phyloP scores from a whole-genome alignment of 2,888 invertebrate genomes.

The Perithous albicinctus region DNA sequence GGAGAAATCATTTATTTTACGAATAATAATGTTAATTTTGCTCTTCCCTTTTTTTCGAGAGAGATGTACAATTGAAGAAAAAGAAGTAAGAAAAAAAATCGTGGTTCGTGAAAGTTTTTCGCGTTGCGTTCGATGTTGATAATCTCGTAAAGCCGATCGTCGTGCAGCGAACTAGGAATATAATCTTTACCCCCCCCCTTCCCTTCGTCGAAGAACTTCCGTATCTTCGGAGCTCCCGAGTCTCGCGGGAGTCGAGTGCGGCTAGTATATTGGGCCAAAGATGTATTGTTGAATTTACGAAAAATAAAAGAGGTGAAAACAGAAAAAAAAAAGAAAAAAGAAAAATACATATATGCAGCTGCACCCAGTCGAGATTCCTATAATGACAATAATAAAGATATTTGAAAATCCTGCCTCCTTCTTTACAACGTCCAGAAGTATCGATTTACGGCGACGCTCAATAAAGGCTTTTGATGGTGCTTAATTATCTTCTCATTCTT shows the following conservation, averaged over 20 bases:
- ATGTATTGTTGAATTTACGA: slow-evolving; percentile 76
- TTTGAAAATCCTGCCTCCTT: slow-evolving; percentile 79
- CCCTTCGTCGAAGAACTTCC: slow-evolving; percentile 22
- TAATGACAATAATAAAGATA: slow-evolving; percentile 79
- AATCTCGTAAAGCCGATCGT: neutral
- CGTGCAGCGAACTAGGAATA: slow-evolving; percentile 4
- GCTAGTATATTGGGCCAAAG: slow-evolving; percentile 76
- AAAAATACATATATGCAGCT: slow-evolving; percentile 69
- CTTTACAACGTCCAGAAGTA: slow-evolving; percentile 74
- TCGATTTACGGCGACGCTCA: slow-evolving; percentile 56
- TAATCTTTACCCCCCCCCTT: slow-evolving; percentile 3
- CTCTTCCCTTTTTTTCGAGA: neutral
- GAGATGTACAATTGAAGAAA: too few species aligned
- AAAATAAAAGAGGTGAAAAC: slow-evolving; percentile 75
- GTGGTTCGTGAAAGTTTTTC: too few species aligned
- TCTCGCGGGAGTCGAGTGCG: slow-evolving; percentile 57
- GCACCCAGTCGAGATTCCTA: slow-evolving; percentile 66
- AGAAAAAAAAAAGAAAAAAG: too few species aligned
- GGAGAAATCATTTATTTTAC: neutral
- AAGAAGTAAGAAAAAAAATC: neutral
- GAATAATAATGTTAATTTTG: neutral
- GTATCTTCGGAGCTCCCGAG: slow-evolving; percentile 47
- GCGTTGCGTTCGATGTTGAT: neutral
- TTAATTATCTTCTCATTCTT: slow-evolving; percentile 34
- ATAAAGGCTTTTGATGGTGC: slow-evolving; percentile 34